Evolutionary conservation across 2,888 invertebrate species (phyloP).

Genomic region (Osmoderma eremita): DNA sequence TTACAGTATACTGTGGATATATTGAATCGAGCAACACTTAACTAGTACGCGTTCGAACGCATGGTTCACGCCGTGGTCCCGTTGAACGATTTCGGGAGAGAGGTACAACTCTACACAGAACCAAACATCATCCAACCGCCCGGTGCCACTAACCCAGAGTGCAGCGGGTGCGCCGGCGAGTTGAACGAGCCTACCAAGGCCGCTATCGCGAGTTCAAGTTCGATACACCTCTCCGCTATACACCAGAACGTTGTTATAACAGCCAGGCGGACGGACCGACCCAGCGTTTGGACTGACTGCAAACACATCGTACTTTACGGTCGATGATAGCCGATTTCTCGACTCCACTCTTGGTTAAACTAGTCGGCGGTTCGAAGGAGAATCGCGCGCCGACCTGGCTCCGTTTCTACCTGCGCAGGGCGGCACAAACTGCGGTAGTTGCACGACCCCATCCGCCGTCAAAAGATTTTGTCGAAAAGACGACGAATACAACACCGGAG

Average conservation of each 20-base stretch:
- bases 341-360: background rate
- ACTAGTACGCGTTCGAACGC: too few species aligned
- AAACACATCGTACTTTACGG: too few species aligned
- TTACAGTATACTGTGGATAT: background rate
- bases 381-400: too few species aligned
- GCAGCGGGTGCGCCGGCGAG: constrained; percentile 66
- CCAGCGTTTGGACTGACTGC: constrained; percentile 12
- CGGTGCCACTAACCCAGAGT: constrained; percentile 54
- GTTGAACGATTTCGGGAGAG: constrained; percentile 29
- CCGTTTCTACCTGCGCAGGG: constrained; percentile 31
- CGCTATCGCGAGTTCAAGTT: constrained; percentile 62
- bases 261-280: constrained; percentile 17
- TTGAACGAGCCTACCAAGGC: constrained; percentile 67
- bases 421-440: background rate
- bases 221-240: constrained; percentile 45
- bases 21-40: too few species aligned
- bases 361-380: background rate
- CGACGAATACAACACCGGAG: background rate
- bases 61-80: constrained; percentile 16
- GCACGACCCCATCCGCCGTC: constrained; percentile 22
- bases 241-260: constrained; percentile 17
- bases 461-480: constrained; percentile 32
- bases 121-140: constrained; percentile 34
- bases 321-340: background rate
- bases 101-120: background rate